Percentiles rank a stretch among this genome's conserved stretches.
Conservation (phyloP, 1,140 invertebrate genomes). For the honey bee (Apis mellifera) region DNA sequence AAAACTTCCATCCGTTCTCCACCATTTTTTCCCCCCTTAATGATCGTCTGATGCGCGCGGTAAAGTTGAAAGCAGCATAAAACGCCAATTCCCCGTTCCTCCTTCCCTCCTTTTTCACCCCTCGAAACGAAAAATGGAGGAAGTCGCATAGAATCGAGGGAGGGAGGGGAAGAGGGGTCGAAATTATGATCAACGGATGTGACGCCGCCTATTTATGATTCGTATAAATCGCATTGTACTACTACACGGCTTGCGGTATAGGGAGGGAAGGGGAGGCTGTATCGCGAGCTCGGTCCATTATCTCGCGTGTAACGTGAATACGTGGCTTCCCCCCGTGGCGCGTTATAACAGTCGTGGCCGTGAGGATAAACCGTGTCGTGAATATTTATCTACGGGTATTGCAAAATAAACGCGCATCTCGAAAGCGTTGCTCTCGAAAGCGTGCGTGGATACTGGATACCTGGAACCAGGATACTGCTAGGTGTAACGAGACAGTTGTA, state of each 20-base stretch:
- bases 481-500: background rate
- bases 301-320: conserved; percentile 55
- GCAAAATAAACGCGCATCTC: conserved; percentile 59
- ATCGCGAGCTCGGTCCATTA: conserved; percentile 55
- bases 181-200: conserved; percentile 58
- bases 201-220: conserved; percentile 64
- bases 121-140: background rate
- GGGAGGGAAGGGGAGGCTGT: conserved; percentile 10
- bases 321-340: conserved; percentile 35
- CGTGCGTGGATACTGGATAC: background rate
- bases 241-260: conserved; percentile 32
- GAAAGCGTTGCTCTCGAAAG: background rate
- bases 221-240: conserved; percentile 62
- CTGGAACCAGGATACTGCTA: too few relatives aligned
- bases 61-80: conserved; percentile 37
- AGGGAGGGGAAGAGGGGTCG: too few relatives aligned
- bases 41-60: conserved; percentile 14
- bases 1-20: conserved; percentile 20
- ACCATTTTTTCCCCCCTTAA: conserved; percentile 54
- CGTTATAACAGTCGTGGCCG: conserved; percentile 49
- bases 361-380: conserved; percentile 58
- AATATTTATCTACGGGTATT: conserved; percentile 66
- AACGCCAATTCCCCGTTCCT: conserved; percentile 28
- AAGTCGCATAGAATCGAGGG: background rate
- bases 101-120: conserved; percentile 1